These are phyloP conservation scores for Centropus unirufus DNA, from an alignment of 2,113 vertebrate species.

Conservation along the genomic window DNA sequence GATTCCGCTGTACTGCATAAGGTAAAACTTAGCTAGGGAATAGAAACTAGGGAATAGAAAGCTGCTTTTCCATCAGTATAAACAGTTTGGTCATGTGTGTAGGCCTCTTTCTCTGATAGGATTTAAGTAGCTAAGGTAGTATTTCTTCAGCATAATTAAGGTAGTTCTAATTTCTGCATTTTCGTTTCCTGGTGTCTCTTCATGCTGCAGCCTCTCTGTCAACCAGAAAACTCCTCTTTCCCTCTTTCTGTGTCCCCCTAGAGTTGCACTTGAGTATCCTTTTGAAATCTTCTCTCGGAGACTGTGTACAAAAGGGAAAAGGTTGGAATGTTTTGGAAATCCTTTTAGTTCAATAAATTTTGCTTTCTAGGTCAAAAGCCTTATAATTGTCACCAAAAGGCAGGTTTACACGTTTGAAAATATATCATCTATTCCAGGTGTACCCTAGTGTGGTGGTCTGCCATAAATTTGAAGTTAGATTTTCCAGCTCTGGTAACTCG, in stretches of 20 bases:
- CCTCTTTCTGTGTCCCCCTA: fast-evolving
- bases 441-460: background rate
- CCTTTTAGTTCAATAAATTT: background rate
- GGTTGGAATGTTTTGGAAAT: background rate
- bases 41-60: background rate
- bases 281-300: background rate
- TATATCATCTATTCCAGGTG: background rate
- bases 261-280: background rate
- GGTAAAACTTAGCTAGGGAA: background rate
- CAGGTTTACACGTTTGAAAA: background rate
- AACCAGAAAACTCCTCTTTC: background rate
- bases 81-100: background rate
- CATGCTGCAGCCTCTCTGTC: background rate
- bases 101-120: background rate
- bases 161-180: background rate
- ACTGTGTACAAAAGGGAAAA: background rate
- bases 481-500: background rate
- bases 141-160: background rate
- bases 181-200: background rate
- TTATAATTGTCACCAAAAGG: background rate
- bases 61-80: background rate
- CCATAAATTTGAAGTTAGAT: background rate
- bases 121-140: background rate
- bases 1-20: background rate
- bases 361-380: background rate